Percentiles rank a stretch among this genome's conserved stretches.
phyloP scores from a whole-genome alignment of 2,113 vertebrate genomes.

The Poecilia latipinna region DNA sequence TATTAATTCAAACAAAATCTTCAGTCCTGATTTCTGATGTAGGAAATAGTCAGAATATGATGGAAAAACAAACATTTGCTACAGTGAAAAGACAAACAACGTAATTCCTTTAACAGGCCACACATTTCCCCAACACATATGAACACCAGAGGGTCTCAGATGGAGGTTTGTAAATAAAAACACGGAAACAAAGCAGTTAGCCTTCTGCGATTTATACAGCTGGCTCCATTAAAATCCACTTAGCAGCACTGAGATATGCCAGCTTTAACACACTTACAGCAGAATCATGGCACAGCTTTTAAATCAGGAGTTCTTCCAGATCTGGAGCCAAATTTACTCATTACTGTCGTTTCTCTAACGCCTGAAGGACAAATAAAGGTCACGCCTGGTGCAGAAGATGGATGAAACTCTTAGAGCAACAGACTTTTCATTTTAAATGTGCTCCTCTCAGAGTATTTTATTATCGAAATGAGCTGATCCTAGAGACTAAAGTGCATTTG shows the following conservation, averaged over 20 bases:
- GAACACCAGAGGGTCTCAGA: not conserved
- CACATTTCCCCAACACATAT: not conserved
- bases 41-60: too few relatives aligned
- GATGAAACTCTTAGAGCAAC: not conserved
- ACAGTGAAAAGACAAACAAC: not conserved
- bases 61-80: too few relatives aligned
- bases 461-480: slow-evolving; percentile 5
- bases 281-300: not conserved
- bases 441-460: slow-evolving; percentile 1
- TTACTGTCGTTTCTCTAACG: not conserved
- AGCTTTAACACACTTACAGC: not conserved
- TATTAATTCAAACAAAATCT: too few relatives aligned
- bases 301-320: slow-evolving; percentile 8
- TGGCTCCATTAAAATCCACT: slow-evolving; percentile 21
- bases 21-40: too few relatives aligned
- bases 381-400: slow-evolving; percentile 1
- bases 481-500: not conserved
- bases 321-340: slow-evolving; percentile 3
- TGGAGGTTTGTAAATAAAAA: not conserved
- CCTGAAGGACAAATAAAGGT: slow-evolving; percentile 36
- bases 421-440: too few relatives aligned
- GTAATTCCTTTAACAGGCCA: not conserved
- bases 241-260: slow-evolving; percentile 11
- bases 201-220: slow-evolving; percentile 1
- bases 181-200: not conserved